phyloP scores from a whole-genome alignment of 35 echinoderm and acorn worm species.

The Acanthaster planci region DNA sequence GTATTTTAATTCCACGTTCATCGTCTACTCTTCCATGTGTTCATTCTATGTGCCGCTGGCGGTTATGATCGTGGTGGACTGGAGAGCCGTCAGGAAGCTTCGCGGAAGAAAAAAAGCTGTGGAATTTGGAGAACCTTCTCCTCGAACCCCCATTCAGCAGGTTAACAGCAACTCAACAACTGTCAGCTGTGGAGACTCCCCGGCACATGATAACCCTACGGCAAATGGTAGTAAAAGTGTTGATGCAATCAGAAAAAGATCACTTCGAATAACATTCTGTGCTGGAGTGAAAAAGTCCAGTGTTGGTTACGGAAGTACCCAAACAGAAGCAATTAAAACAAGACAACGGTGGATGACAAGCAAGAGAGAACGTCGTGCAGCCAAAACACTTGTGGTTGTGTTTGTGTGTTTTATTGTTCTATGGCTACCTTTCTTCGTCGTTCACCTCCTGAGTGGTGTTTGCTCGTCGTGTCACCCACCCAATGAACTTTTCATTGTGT shows the following conservation, averaged over 20 bases:
- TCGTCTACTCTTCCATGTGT: conserved; percentile 98
- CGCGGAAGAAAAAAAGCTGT: conserved; percentile 74
- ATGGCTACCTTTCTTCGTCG: conserved; percentile 97
- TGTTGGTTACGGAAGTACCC: conserved; percentile 77
- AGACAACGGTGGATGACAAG: conserved; percentile 67
- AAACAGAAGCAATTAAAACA: conserved; percentile 60
- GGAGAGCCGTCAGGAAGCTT: conserved; percentile 84
- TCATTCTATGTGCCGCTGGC: conserved; percentile 95
- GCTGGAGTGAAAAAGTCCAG: conserved; percentile 33
- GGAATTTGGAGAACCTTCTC: conserved; percentile 17
- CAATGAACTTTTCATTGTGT: conserved; percentile 75
- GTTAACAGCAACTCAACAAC: conserved; percentile 29
- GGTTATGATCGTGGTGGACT: conserved; percentile 94
- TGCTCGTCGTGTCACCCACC: conserved; percentile 77
- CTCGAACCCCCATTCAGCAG: conserved; percentile 37
- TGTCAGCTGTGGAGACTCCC: conserved; percentile 18
- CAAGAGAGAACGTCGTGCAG: conserved; percentile 87
- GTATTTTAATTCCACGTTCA: conserved; percentile 91
- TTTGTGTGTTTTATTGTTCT: conserved; percentile 95
- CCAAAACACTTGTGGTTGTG: conserved; percentile 93
- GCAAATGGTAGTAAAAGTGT: conserved; percentile 15
- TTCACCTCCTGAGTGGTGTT: conserved; percentile 85
- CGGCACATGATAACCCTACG: not conserved
- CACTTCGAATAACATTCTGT: conserved; percentile 80
- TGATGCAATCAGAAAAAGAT: conserved; percentile 14